Evolutionary conservation across 2,797 vertebrate genomes (phyloP).

Genomic region (Arctocebus calabarensis): DNA sequence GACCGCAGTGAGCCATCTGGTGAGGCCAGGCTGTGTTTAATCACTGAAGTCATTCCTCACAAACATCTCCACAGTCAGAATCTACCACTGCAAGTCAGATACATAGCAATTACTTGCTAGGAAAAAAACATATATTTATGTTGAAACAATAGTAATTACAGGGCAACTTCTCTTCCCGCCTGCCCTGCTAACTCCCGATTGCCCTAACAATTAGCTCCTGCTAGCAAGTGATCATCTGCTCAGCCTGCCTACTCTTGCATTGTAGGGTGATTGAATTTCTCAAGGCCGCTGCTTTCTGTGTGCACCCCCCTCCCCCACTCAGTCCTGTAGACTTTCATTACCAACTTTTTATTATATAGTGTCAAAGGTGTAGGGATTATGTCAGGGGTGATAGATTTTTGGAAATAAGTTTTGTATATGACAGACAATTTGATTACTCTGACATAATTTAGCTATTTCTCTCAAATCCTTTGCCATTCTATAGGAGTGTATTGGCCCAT

Average conservation of each 20-base stretch:
- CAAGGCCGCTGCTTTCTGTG: neutral
- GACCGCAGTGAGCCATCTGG: neutral
- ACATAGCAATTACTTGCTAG: constrained; percentile 2
- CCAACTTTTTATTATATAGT: neutral
- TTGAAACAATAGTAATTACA: constrained; percentile 40
- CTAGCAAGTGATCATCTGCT: neutral
- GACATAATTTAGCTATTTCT: neutral
- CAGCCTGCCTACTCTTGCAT: neutral
- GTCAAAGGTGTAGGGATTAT: neutral
- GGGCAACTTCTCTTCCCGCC: neutral
- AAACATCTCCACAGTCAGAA: neutral
- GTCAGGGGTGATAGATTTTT: neutral
- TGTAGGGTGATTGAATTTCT: neutral
- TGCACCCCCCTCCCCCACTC: fast-evolving
- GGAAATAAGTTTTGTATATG: neutral
- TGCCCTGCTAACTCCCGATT: neutral
- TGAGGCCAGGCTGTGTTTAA: neutral
- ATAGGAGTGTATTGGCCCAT: neutral
- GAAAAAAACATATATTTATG: neutral
- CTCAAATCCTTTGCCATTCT: constrained; percentile 3
- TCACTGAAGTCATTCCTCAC: neutral
- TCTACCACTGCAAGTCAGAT: neutral
- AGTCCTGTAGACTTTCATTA: neutral
- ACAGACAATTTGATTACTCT: neutral
- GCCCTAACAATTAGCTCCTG: neutral